These are phyloP conservation scores for Eulemur rubriventer DNA, from an alignment of 2,797 vertebrate genomes.

Conservation along the genomic window DNA sequence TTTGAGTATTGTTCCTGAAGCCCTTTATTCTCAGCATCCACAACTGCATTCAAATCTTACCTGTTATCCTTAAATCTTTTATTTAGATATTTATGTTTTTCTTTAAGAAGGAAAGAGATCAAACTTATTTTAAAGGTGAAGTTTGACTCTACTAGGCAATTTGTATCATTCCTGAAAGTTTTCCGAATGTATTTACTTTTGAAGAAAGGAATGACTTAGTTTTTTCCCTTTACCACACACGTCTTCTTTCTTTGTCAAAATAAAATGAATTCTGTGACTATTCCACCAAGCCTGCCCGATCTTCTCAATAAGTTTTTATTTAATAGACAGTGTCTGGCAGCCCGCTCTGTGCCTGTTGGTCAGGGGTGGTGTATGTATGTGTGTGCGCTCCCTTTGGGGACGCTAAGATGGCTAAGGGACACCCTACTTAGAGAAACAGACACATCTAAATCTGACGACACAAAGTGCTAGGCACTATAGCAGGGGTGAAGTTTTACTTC, in stretches of 20 bases:
- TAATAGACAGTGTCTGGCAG: not conserved
- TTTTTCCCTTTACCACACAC: not conserved
- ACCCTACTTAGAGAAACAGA: not conserved
- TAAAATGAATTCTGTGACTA: not conserved
- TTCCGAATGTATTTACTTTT: not conserved
- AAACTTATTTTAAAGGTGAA: not conserved
- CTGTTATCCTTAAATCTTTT: not conserved
- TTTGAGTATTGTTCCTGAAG: not conserved
- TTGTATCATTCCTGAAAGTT: not conserved
- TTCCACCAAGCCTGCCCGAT: not conserved
- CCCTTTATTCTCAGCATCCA: not conserved
- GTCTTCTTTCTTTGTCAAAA: not conserved
- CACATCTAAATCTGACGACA: not conserved
- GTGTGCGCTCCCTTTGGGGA: not conserved
- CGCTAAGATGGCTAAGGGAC: not conserved
- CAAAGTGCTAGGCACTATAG: not conserved
- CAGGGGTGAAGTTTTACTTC: not conserved
- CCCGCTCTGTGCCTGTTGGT: not conserved
- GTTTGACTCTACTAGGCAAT: not conserved
- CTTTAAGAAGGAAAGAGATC: not conserved
- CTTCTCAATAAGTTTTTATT: not conserved
- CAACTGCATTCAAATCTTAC: not conserved
- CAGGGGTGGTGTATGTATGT: not conserved
- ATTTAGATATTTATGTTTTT: not conserved
- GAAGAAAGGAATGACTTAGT: not conserved